Percentiles rank a stretch among this genome's conserved stretches.
phyloP scores from a whole-genome alignment of 2,888 invertebrate species.

The Linyphia triangularis region DNA sequence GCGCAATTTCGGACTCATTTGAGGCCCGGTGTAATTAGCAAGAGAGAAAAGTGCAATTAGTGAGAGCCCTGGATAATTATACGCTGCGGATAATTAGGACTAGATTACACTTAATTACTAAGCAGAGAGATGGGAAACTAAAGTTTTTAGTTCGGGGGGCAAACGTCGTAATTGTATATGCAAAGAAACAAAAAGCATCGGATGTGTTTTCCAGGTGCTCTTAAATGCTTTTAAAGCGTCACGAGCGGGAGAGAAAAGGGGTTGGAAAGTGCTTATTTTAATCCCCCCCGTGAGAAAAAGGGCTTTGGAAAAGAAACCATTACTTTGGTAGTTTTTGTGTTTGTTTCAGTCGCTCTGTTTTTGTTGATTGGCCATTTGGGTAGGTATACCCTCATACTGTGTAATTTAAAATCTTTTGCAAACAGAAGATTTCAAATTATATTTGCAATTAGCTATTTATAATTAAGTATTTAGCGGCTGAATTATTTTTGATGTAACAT shows the following conservation, averaged over 20 bases:
- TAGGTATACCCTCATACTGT: too few species aligned
- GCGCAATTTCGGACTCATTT: conserved; percentile 24
- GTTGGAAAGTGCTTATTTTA: conserved; percentile 21
- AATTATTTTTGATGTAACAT: too few species aligned
- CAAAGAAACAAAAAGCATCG: conserved; percentile 50
- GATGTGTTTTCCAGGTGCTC: conserved; percentile 17
- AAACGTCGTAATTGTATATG: conserved; percentile 39
- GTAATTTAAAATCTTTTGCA: too few species aligned
- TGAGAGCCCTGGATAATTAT: conserved; percentile 64
- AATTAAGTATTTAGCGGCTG: too few species aligned
- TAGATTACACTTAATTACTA: conserved; percentile 73
- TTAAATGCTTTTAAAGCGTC: conserved; percentile 54
- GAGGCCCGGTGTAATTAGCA: conserved; percentile 61
- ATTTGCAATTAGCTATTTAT: too few species aligned
- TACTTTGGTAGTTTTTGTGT: background rate
- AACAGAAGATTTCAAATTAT: too few species aligned
- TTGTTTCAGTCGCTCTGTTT: background rate
- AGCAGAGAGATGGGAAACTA: conserved; percentile 35
- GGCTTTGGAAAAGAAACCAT: background rate
- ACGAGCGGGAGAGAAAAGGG: background rate
- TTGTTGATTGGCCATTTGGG: background rate
- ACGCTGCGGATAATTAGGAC: conserved; percentile 70
- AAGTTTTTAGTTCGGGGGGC: conserved; percentile 39
- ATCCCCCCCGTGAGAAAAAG: background rate
- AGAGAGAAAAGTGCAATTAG: conserved; percentile 70